Percentiles rank a stretch among this genome's conserved stretches.
phyloP scores from a whole-genome alignment of 2,888 invertebrate species.

The Melikaiella ostensackeni region DNA sequence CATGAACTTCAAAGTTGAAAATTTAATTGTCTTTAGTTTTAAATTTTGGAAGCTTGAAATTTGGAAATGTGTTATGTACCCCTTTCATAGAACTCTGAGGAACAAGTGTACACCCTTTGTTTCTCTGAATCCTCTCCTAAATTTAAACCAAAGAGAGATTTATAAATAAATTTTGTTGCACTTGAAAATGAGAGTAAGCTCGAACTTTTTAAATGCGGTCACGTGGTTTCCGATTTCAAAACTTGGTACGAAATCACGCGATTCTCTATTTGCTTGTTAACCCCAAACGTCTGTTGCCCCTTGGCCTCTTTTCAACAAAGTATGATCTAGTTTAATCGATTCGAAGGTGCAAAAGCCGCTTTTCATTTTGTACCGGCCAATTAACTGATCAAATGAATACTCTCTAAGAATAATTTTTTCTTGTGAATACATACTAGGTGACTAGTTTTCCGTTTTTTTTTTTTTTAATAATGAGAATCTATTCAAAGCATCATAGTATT shows the following conservation, averaged over 20 bases:
- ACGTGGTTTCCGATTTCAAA: constrained; percentile 20
- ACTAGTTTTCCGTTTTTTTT: too few species aligned
- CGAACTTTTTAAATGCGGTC: constrained; percentile 27
- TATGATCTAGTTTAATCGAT: constrained; percentile 37
- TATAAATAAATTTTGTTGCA: not conserved
- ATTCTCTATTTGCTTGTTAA: constrained; percentile 36
- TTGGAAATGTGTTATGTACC: too few species aligned
- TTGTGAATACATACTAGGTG: too few species aligned
- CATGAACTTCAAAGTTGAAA: too few species aligned
- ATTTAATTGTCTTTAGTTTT: too few species aligned
- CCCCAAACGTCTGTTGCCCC: constrained; percentile 26
- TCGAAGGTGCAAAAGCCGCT: constrained; percentile 11
- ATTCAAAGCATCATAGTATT: too few species aligned
- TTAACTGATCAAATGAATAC: constrained; percentile 18
- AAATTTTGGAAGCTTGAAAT: not conserved
- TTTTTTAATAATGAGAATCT: too few species aligned
- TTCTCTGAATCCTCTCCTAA: not conserved
- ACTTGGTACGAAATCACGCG: constrained; percentile 38
- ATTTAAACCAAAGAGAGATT: not conserved
- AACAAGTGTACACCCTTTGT: too few species aligned
- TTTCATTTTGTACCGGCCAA: constrained; percentile 16
- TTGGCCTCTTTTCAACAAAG: constrained; percentile 39
- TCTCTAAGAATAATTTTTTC: not conserved
- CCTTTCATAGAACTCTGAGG: too few species aligned
- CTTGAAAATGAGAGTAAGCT: not conserved